Conservation (phyloP, 2,113 vertebrate genomes). For the Astatoreochromis straeleni region DNA sequence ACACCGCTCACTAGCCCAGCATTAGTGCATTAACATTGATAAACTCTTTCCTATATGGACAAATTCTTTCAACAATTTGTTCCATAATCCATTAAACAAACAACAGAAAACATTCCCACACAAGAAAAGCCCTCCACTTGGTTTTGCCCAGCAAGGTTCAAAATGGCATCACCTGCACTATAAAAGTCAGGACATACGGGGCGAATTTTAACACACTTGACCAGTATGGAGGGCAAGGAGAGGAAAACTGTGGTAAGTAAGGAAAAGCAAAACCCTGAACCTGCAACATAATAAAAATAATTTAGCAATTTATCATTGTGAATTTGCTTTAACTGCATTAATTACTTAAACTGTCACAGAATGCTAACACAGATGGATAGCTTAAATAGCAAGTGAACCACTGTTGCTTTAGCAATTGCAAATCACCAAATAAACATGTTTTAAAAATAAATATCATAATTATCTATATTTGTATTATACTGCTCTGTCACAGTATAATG, state of each 20-base stretch:
- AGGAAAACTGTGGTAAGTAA: not conserved
- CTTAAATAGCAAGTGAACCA: not conserved
- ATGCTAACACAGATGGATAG: not conserved
- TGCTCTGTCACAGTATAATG: not conserved
- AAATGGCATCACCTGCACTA: not conserved
- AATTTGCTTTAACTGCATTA: not conserved
- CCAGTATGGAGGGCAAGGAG: rapidly evolving
- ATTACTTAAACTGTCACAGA: not conserved
- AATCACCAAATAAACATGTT: not conserved
- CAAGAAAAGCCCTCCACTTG: not conserved
- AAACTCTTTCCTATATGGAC: not conserved
- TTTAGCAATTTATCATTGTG: not conserved
- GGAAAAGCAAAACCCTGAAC: not conserved
- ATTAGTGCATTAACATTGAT: not conserved
- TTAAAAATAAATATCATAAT: not conserved
- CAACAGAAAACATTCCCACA: not conserved
- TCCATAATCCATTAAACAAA: not conserved
- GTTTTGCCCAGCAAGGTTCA: not conserved
- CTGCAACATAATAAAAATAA: not conserved
- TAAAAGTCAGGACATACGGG: not conserved
- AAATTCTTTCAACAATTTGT: not conserved
- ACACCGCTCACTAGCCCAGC: not conserved
- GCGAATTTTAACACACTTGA: not conserved
- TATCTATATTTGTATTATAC: not conserved
- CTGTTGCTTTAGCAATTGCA: not conserved